Conservation (phyloP, 2,888 invertebrate species). For the Stenodema calcarata region DNA sequence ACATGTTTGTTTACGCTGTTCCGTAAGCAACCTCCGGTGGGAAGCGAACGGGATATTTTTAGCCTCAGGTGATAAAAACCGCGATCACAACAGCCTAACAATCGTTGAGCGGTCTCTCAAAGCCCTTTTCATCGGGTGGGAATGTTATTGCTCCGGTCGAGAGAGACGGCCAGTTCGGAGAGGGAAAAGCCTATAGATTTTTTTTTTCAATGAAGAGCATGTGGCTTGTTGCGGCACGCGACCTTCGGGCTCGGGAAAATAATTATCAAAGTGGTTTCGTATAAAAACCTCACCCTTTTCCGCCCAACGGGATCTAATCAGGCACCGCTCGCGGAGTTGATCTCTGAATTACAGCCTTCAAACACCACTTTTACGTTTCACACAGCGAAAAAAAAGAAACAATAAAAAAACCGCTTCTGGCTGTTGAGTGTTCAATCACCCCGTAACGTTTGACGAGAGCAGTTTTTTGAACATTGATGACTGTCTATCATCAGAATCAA, state of each 20-base stretch:
- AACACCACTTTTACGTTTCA: neutral
- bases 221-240: neutral
- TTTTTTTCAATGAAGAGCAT: constrained; percentile 20
- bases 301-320: neutral
- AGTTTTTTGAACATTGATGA: no score
- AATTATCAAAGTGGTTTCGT: constrained; percentile 24
- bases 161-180: neutral
- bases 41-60: neutral
- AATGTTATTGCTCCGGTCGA: neutral
- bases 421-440: no score
- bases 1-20: neutral
- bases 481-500: no score
- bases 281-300: neutral
- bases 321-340: neutral
- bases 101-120: neutral
- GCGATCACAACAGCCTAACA: neutral
- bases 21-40: neutral
- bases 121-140: neutral
- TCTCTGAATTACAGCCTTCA: neutral
- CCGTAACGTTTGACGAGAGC: no score
- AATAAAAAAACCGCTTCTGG: no score
- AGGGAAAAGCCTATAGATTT: neutral
- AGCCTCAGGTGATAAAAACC: neutral
- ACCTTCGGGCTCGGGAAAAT: neutral
- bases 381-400: no score